Evolutionary conservation across 2,888 invertebrate species (phyloP).

Genomic region (Disparrhopalites patrizii): DNA sequence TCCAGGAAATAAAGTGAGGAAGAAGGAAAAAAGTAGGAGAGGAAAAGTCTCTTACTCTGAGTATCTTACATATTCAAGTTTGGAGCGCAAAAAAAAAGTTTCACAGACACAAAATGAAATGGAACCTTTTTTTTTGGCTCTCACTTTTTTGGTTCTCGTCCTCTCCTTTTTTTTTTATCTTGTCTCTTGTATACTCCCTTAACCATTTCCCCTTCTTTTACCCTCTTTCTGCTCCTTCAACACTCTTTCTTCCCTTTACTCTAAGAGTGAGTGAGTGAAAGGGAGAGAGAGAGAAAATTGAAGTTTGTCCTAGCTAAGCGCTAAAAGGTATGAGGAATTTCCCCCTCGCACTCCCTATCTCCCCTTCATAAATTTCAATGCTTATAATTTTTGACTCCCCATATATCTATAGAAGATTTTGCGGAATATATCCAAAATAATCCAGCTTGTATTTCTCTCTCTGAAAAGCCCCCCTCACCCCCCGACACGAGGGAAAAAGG

Average conservation of each 20-base stretch:
- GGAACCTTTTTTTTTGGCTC: background rate
- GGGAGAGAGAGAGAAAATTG: conserved; percentile 17
- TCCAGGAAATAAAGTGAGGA: conserved; percentile 5
- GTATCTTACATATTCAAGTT: background rate
- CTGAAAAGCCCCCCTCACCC: no score
- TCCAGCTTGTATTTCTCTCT: no score
- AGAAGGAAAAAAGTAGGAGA: background rate
- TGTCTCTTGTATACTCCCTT: conserved; percentile 1
- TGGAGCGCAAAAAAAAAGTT: conserved; percentile 13
- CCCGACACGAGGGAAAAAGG: background rate
- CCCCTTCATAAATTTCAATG: background rate
- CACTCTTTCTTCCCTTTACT: no score
- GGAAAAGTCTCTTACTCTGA: background rate
- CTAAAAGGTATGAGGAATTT: conserved; percentile 1
- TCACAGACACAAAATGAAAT: conserved; percentile 13
- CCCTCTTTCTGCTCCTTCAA: background rate
- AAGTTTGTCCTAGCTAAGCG: background rate
- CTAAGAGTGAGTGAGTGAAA: no score
- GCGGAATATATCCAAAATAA: no score
- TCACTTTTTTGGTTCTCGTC: background rate
- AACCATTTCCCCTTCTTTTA: background rate
- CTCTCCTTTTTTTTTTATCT: background rate
- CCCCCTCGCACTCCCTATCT: background rate
- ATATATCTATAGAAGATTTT: no score
- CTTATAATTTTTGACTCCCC: no score